Evolutionary conservation across 2,113 vertebrate species (phyloP).

Genomic region (Himantopus leucocephalus): DNA sequence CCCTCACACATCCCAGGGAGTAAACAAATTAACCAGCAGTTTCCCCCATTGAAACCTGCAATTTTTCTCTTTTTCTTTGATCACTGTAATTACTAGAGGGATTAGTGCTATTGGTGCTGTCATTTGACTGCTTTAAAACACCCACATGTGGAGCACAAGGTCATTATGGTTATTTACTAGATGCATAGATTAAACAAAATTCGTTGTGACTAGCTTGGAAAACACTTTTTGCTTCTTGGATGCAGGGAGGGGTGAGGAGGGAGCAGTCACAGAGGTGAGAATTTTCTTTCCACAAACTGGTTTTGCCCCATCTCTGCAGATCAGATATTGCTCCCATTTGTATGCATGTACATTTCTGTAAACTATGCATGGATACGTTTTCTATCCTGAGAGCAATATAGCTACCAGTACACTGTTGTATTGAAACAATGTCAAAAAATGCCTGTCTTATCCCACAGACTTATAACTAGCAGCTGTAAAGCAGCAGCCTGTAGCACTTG

Average conservation of each 20-base stretch:
- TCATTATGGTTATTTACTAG: not conserved
- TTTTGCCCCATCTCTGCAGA: not conserved
- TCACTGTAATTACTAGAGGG: slow-evolving; percentile 1
- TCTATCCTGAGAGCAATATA: not conserved
- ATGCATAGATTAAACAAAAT: not conserved
- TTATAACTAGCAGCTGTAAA: not conserved
- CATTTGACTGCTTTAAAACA: not conserved
- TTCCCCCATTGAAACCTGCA: not conserved
- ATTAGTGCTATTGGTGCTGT: not conserved
- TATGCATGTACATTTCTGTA: not conserved
- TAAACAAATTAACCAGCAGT: slow-evolving; percentile 31
- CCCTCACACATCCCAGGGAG: not conserved
- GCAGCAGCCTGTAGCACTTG: not conserved
- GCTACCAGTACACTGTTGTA: not conserved
- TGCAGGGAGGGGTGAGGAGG: fast-evolving
- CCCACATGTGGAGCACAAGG: not conserved
- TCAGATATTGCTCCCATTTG: not conserved
- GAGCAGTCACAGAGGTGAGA: not conserved
- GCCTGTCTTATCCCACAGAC: not conserved
- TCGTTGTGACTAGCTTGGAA: not conserved
- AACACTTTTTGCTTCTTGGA: not conserved
- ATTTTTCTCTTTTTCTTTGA: slow-evolving; percentile 7
- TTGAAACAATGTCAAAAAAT: not conserved
- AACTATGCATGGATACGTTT: not conserved
- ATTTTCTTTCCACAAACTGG: not conserved